Percentiles rank a stretch among this genome's conserved stretches.
These are phyloP conservation scores for Oscheius sp. DNA, from an alignment of 2,888 invertebrate species.

Conservation along the genomic window DNA sequence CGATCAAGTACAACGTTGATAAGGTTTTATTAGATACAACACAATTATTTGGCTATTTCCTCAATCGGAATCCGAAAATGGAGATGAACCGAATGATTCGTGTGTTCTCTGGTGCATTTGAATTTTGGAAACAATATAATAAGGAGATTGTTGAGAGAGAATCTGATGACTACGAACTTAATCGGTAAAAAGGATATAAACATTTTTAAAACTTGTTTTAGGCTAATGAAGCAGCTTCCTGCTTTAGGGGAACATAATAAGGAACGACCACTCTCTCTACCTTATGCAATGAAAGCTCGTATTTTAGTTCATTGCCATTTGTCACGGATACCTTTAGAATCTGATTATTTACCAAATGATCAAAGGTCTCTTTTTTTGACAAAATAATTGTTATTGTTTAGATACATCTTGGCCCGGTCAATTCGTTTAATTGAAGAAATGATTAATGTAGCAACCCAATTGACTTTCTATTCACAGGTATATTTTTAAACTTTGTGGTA, in stretches of 20 bases:
- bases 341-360: slow-evolving; percentile 41
- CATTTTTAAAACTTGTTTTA: neutral
- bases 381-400: neutral
- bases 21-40: slow-evolving; percentile 93
- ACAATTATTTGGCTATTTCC: slow-evolving; percentile 92
- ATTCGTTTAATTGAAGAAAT: slow-evolving; percentile 96
- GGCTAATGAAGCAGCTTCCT: slow-evolving; percentile 85
- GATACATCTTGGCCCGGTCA: slow-evolving; percentile 74
- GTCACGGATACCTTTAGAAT: slow-evolving; percentile 78
- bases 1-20: slow-evolving; percentile 94
- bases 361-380: slow-evolving; percentile 16
- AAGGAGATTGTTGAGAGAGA: slow-evolving; percentile 90
- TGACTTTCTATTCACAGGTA: slow-evolving; percentile 79
- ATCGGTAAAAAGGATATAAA: slow-evolving; percentile 76
- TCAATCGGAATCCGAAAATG: slow-evolving; percentile 95
- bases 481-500: neutral
- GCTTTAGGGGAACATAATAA: slow-evolving; percentile 93
- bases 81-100: slow-evolving; percentile 89
- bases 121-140: slow-evolving; percentile 92
- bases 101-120: slow-evolving; percentile 94
- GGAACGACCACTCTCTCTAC: slow-evolving; percentile 87
- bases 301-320: slow-evolving; percentile 95
- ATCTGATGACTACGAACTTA: slow-evolving; percentile 93
- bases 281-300: slow-evolving; percentile 76
- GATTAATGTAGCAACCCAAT: slow-evolving; percentile 92